Evolutionary conservation across 2,113 vertebrate species (phyloP).

Genomic region (Nettapus auritus): DNA sequence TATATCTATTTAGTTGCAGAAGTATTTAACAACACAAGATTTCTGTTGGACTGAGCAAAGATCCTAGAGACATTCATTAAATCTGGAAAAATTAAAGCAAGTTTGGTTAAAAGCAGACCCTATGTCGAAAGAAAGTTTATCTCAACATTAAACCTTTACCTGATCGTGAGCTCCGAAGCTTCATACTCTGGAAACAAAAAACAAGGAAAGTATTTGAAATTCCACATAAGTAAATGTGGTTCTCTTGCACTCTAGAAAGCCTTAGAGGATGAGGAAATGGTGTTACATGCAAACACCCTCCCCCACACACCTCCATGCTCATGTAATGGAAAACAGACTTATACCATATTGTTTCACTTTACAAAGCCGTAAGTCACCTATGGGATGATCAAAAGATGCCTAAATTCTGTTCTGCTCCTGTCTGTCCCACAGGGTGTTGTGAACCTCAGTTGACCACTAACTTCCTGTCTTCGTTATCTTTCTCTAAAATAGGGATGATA

Average conservation of each 20-base stretch:
- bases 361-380: background rate
- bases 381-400: background rate
- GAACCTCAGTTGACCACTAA: background rate
- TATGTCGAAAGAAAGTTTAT: background rate
- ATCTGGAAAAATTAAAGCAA: background rate
- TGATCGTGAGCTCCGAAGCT: constrained; percentile 63
- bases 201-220: constrained; percentile 41
- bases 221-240: background rate
- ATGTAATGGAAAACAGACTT: background rate
- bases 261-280: background rate
- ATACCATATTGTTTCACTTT: background rate
- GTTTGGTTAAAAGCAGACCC: background rate
- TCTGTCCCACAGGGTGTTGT: background rate
- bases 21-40: background rate
- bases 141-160: constrained; percentile 56
- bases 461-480: background rate
- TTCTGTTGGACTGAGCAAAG: background rate
- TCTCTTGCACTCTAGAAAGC: background rate
- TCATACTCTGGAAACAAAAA: constrained; percentile 75
- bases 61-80: background rate
- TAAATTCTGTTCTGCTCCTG: background rate
- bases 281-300: background rate
- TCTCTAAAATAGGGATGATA: background rate
- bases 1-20: background rate
- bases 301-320: background rate